Conservation (phyloP, 1,140 invertebrate species). For the Lutraria rhynchaena region DNA sequence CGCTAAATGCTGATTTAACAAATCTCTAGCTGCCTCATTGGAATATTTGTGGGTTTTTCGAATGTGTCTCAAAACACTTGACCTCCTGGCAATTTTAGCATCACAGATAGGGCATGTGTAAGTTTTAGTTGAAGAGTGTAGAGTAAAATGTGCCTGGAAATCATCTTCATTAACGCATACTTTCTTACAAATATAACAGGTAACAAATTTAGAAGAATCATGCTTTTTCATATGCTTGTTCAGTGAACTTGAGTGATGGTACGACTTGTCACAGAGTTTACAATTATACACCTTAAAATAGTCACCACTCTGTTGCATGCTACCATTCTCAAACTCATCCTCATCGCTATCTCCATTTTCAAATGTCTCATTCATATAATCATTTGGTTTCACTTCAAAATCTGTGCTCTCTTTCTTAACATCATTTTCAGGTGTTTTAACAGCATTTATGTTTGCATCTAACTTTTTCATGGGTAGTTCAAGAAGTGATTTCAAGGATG, state of each 20-base stretch:
- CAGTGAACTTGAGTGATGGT: constrained; percentile 55
- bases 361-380: background rate
- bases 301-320: background rate
- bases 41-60: constrained; percentile 39
- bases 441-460: background rate
- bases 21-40: constrained; percentile 33
- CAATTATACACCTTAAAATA: constrained; percentile 31
- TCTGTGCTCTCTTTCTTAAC: background rate
- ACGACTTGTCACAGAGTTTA: constrained; percentile 35
- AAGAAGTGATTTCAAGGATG: constrained; percentile 36
- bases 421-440: too few relatives aligned
- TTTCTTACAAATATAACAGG: constrained; percentile 39
- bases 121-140: constrained; percentile 16
- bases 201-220: constrained; percentile 14
- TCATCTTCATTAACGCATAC: constrained; percentile 28
- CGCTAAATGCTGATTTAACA: constrained; percentile 34
- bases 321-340: constrained; percentile 3
- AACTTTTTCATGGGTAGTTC: constrained; percentile 39
- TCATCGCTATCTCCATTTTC: background rate
- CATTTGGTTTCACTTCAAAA: background rate
- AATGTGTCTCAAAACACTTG: constrained; percentile 47
- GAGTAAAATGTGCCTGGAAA: constrained; percentile 29
- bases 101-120: constrained; percentile 42
- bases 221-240: constrained; percentile 56
- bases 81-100: constrained; percentile 34